Conservation (phyloP, 2,888 invertebrate genomes). For the Ormyrus pomaceus region DNA sequence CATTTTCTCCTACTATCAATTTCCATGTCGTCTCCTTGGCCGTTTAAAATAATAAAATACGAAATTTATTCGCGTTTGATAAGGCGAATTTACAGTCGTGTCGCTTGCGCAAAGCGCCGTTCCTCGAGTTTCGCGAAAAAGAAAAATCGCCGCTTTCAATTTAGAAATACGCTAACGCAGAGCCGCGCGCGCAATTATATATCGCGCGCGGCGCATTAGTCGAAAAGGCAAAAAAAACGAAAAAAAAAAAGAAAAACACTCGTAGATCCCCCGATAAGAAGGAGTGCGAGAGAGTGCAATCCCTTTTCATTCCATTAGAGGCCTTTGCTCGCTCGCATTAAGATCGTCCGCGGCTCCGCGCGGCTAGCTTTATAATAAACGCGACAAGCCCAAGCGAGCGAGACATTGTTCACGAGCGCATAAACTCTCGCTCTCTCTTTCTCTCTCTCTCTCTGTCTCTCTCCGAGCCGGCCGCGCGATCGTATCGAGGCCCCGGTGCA, state of each 20-base stretch:
- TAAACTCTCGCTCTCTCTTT: slow-evolving; percentile 40
- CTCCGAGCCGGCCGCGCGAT: slow-evolving; percentile 10
- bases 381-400: slow-evolving; percentile 22
- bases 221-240: not conserved
- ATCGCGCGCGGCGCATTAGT: not conserved
- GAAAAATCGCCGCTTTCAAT: slow-evolving; percentile 31
- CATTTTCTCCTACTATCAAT: slow-evolving; percentile 43
- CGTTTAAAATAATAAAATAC: slow-evolving; percentile 43
- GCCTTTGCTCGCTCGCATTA: not conserved
- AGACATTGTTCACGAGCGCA: slow-evolving; percentile 38
- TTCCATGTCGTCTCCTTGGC: slow-evolving; percentile 24
- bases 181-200: not conserved
- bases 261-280: slow-evolving; percentile 37
- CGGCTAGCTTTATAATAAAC: not conserved
- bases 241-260: not conserved
- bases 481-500: slow-evolving; percentile 21
- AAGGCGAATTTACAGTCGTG: slow-evolving; percentile 44
- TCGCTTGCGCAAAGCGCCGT: slow-evolving; percentile 17
- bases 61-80: slow-evolving; percentile 51
- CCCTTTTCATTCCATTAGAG: slow-evolving; percentile 44
- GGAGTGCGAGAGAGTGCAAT: slow-evolving; percentile 6
- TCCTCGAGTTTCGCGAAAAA: slow-evolving; percentile 40
- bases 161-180: slow-evolving; percentile 30
- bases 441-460: slow-evolving; percentile 40
- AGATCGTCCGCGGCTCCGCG: not conserved